Base-by-base conservation (phyloP, 2,888 invertebrate species). In the Tetragonisca angustula region DNA sequence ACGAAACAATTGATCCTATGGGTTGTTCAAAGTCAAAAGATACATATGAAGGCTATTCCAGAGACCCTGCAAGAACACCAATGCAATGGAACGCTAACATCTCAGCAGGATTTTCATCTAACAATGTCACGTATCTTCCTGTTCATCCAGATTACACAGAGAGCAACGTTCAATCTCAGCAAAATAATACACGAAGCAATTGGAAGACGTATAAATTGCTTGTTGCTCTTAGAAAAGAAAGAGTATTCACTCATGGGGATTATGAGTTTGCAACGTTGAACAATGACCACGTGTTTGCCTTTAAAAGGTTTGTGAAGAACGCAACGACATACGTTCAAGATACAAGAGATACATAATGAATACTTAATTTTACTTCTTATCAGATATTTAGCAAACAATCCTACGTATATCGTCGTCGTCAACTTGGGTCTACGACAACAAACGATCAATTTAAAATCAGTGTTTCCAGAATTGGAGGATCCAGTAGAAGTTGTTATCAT, bases 71-170 rank as follows among this genome's bases (percentile, higher is more conserved):
- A 4, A 91, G 93, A 68, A 92, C 93, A 24, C 94, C 94, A 0
- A 94, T 95, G 94, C 94, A 94, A 80, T 95, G 95, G 95, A 88
- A 91, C 78, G 79, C 86, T 21, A 64, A 86, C 6, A 76, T 49
- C 27, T 91, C 92, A 11, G 94, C 93, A 74, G 90, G 93, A 87
- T 93, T 93, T 67, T 92, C 93, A 1, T 88, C 64, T 17, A 91
- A 81, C 62, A 11, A 79, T 2, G 76, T 27, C 3, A 89, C 91
- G 5, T 91, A 91, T 76, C 84, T 92, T 11, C 92, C 93, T 17
- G 76, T 91, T 9, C 87, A 92, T 74, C 77, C 86, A 27, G 61
- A 90, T 54, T 92, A 92, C 43, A 5, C n/a, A 4, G 67, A 78
- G 5, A 89, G 84, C 65, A 93, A 93, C 59, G 92, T 92, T 1